Base-by-base conservation (phyloP, 2,888 invertebrate genomes). In the Dascillus cervinus region DNA sequence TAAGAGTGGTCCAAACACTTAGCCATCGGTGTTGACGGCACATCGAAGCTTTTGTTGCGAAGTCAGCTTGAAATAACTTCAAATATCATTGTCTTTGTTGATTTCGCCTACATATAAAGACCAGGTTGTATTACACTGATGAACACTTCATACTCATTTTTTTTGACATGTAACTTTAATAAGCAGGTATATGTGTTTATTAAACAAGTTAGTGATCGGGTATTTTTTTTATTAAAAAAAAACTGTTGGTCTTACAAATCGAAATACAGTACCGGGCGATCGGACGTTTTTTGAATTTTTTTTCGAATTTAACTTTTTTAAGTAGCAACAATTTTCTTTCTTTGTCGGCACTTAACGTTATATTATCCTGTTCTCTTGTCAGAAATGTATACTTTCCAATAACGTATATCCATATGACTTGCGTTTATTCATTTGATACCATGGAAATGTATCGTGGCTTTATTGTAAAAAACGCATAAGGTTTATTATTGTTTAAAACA, bases 1-100 rank as follows among this genome's bases (percentile, higher is more conserved):
- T 51, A 50, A 48, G n/a, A 51, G 49, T 50, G 54, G 49, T 50
- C 52, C 47, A 53, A 53, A 53, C 53, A 54, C 49, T 52, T 47
- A 44, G 45, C 41, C 43, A 47, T 52, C 49, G 44, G 50, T 46
- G 48, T 47, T 53, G 52, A 53, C 51, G 51, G 55, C 47, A 46
- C 45, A 47, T 49, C 45, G 47, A 42, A 38, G 38, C 44, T 46
- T 50, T 50, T 50, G 50, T 52, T 47, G 41, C 38, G 41, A 44
- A 51, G 45, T 49, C 47, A 45, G 41, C 43, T 32, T 47, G 41
- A 49, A 47, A 52, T 47, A 50, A 50, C 41, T 45, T 47, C 43
- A 47, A 46, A 49, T 47, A 52, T 49, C 50, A 51, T 50, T 51
- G 49, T 50, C 48, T 49, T 49, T 50, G 50, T 50, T 47, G 35